phyloP scores from a whole-genome alignment of 2,888 invertebrate genomes.

The Megastigmus dorsalis region DNA sequence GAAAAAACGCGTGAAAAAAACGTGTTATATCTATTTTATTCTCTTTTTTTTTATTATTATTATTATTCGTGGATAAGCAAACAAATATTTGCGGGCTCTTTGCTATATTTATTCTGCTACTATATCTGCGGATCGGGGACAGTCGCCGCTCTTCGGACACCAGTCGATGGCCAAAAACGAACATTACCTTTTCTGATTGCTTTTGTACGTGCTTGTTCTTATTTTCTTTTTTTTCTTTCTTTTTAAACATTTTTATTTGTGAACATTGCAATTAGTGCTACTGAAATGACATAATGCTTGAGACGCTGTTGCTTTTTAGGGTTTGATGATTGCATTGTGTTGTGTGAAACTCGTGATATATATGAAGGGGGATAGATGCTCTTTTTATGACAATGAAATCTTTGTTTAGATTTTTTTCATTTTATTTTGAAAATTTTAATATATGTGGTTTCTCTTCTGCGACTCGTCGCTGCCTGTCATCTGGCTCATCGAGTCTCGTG shows the following conservation, averaged over 20 bases:
- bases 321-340: conserved; percentile 50
- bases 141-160: conserved; percentile 48
- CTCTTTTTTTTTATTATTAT: not conserved
- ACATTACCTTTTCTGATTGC: conserved; percentile 43
- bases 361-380: not conserved
- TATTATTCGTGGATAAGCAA: conserved; percentile 10
- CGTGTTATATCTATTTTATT: conserved; percentile 9
- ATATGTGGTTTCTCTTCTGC: conserved; percentile 37
- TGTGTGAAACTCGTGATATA: conserved; percentile 40
- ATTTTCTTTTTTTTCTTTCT: not conserved
- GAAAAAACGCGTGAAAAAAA: conserved; percentile 31
- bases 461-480: conserved; percentile 65
- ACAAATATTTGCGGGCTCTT: conserved; percentile 21
- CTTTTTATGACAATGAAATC: conserved; percentile 1
- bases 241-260: conserved; percentile 7
- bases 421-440: conserved; percentile 2
- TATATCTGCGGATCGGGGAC: conserved; percentile 28
- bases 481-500: conserved; percentile 72
- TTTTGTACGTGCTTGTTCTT: conserved; percentile 6
- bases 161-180: conserved; percentile 52
- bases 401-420: conserved; percentile 36
- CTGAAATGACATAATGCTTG: conserved; percentile 34
- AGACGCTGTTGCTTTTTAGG: conserved; percentile 42
- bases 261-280: conserved; percentile 34
- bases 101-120: conserved; percentile 10